Evolutionary conservation across 92 coral and sea anemone species (phyloP), one percentile per base, ranked within the genome.

Genomic region (Epizoanthus illoricatus): DNA sequence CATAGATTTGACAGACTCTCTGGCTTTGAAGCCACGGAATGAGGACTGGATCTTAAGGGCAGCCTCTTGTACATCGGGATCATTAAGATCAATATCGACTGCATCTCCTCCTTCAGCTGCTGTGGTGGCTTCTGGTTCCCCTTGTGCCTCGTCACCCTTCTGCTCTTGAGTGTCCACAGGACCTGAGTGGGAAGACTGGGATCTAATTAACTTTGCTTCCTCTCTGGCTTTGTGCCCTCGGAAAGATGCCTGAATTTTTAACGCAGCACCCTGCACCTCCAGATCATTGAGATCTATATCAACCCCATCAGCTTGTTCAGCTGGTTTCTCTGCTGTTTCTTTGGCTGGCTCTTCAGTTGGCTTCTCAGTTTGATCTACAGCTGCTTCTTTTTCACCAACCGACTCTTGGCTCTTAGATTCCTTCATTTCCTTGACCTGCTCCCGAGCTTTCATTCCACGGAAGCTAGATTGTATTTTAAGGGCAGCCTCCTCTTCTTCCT

Each of bases 241-340:
- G 86, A 93, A 93, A 62, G 92, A 87, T 39, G 99, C 98, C 78
- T 96, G 99, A 39, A 96, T 96, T 71, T 88, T 88, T 75, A 90
- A 58, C 43, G 96, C 96, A 2, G 96, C 96, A 65, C 73, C 89
- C 63, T 87, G 87, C 65, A 96, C 86, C 42, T 96, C 94, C 11
- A 91, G 94, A 74, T 96, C 99, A 84, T 88, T 87, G 41, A 88
- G 62, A 60, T 81, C 90, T 78, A 92, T 88, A 39, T 89, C 89
- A 49, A 79, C 80, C 43, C 28, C 76, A 13, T 79, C 84, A 2
- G 67, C 88, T 36, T 55, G 74, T 75, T 71, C 85, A 58, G 88
- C 85, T 47, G 85, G 81, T 74, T 55, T 78, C 57, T 36, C 83
- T 73, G 39, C 74, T 61, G 15, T 76, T 16, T 60, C 85, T 70